Conservation (phyloP, 2,113 vertebrate species). For the Micronisus gabar region DNA sequence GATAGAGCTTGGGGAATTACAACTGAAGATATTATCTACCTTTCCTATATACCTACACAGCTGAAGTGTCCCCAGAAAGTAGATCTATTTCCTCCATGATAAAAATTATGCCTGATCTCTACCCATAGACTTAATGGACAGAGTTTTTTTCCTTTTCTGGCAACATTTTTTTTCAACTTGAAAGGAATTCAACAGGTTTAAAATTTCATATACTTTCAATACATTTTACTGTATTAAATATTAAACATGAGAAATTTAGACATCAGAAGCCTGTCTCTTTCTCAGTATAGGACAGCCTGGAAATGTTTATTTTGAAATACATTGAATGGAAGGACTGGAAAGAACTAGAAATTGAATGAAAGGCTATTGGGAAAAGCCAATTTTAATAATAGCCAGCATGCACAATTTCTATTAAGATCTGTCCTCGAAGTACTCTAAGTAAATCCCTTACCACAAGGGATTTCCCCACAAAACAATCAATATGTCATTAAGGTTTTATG, state of each 20-base stretch:
- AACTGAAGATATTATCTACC: neutral
- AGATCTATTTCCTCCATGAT: neutral
- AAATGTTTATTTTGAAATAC: neutral
- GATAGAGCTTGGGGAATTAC: neutral
- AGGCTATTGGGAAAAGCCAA: neutral
- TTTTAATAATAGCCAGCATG: neutral
- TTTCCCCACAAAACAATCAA: constrained; percentile 17
- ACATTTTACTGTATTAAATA: neutral
- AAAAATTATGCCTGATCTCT: neutral
- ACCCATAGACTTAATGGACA: neutral
- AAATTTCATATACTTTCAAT: neutral
- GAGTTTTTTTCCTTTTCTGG: neutral
- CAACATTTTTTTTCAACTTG: neutral
- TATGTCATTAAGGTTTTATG: neutral
- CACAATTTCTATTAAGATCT: neutral
- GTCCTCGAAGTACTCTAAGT: neutral
- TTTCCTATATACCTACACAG: neutral
- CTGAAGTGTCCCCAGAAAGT: neutral
- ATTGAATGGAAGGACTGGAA: neutral
- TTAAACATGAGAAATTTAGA: neutral
- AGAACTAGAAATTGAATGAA: neutral
- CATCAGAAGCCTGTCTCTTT: neutral
- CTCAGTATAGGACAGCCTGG: neutral
- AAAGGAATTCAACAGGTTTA: neutral
- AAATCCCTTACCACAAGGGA: neutral